phyloP scores from a whole-genome alignment of 1,140 invertebrate species.

The Eupeodes corollae region DNA sequence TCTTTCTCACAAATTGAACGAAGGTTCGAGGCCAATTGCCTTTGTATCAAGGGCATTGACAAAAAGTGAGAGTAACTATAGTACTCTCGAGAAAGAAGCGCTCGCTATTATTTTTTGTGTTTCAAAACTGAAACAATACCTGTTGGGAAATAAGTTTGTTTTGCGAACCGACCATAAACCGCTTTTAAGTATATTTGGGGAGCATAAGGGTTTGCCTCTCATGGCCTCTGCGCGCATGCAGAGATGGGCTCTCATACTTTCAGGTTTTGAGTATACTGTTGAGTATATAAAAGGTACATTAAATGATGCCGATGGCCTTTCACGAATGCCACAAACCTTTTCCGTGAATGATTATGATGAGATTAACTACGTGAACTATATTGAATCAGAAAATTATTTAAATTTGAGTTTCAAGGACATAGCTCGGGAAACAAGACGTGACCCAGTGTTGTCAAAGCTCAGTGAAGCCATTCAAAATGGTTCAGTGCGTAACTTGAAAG shows the following conservation, averaged over 20 bases:
- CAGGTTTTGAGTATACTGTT: slow-evolving; percentile 25
- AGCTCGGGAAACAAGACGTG: slow-evolving; percentile 5
- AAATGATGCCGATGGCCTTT: slow-evolving; percentile 15
- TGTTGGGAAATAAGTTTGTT: slow-evolving; percentile 19
- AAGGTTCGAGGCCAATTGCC: slow-evolving; percentile 18
- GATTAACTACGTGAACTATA: too few relatives aligned
- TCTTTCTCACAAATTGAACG: slow-evolving; percentile 10
- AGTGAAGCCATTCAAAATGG: slow-evolving; percentile 6
- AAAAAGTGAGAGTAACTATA: slow-evolving; percentile 17
- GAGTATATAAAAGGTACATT: slow-evolving; percentile 17
- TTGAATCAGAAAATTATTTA: background rate
- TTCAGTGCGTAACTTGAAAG: background rate
- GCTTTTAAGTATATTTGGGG: slow-evolving; percentile 37
- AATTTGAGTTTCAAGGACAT: background rate
- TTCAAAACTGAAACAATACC: slow-evolving; percentile 5
- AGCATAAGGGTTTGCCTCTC: slow-evolving; percentile 22
- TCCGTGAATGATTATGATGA: background rate
- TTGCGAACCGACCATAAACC: slow-evolving; percentile 42
- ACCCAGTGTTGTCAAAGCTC: slow-evolving; percentile 8
- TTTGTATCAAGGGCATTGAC: slow-evolving; percentile 17
- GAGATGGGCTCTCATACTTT: slow-evolving; percentile 28
- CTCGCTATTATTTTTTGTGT: slow-evolving; percentile 36
- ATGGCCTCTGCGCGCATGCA: slow-evolving; percentile 22
- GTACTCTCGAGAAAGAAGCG: slow-evolving; percentile 15
- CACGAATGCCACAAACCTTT: slow-evolving; percentile 3